Evolutionary conservation across 2,113 vertebrate genomes (phyloP).

Genomic region (Plestiodon gilberti): DNA sequence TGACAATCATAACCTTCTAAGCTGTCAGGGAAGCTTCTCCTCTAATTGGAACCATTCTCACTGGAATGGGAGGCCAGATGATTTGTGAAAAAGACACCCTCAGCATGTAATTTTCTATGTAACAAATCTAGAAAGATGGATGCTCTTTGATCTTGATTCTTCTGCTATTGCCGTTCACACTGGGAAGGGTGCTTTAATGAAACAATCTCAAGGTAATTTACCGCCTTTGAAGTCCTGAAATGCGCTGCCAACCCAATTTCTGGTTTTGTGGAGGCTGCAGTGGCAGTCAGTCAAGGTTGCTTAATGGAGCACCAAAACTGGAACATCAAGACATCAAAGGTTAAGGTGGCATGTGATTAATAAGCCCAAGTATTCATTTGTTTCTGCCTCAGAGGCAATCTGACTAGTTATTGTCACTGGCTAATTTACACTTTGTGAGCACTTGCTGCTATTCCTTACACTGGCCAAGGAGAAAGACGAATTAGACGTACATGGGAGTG

Average conservation of each 20-base stretch:
- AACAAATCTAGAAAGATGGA: conserved; percentile 74
- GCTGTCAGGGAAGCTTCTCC: conserved; percentile 62
- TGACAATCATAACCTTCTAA: conserved; percentile 67
- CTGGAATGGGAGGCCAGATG: conserved; percentile 71
- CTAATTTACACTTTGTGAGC: conserved; percentile 79
- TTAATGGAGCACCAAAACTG: conserved; percentile 77
- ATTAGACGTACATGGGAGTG: conserved; percentile 41
- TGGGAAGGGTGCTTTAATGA: conserved; percentile 75
- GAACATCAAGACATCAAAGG: conserved; percentile 84
- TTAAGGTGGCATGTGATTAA: conserved; percentile 78
- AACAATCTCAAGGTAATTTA: conserved; percentile 79
- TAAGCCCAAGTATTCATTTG: conserved; percentile 69
- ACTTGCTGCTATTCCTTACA: conserved; percentile 66
- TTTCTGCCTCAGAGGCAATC: conserved; percentile 75
- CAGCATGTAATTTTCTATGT: conserved; percentile 66
- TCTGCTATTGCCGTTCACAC: conserved; percentile 72
- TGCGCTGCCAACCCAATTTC: conserved; percentile 80
- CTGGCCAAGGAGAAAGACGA: conserved; percentile 62
- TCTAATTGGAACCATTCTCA: conserved; percentile 74
- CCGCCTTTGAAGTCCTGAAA: conserved; percentile 80
- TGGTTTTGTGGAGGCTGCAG: conserved; percentile 76
- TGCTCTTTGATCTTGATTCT: conserved; percentile 76
- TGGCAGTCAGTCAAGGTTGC: conserved; percentile 71
- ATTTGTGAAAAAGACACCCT: conserved; percentile 71
- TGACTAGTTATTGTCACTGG: conserved; percentile 75